These are phyloP conservation scores for Hystrix brachyura DNA, from an alignment of 2,113 vertebrate genomes.

Conservation along the genomic window DNA sequence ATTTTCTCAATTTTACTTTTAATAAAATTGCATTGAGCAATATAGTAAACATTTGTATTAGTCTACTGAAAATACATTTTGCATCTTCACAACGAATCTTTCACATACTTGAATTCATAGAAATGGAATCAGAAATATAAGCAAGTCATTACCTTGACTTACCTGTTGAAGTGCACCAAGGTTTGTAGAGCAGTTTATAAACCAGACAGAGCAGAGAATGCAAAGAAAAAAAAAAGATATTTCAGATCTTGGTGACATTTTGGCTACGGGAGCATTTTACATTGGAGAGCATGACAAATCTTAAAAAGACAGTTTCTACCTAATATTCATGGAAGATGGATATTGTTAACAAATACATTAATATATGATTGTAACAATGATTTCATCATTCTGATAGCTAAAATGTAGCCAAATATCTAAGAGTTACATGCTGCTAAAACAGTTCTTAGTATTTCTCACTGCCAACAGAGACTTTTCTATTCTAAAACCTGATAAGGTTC, in stretches of 20 bases:
- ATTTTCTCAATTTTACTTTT: slow-evolving; percentile 46
- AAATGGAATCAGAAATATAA: slow-evolving; percentile 11
- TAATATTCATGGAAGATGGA: neutral
- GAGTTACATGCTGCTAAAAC: neutral
- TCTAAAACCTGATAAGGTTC: neutral
- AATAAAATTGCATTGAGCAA: slow-evolving; percentile 43
- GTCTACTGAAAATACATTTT: slow-evolving; percentile 41
- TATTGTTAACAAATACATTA: slow-evolving; percentile 4
- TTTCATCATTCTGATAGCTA: slow-evolving; percentile 18
- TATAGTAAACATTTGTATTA: slow-evolving; percentile 17
- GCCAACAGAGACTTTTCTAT: neutral
- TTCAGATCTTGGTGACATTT: slow-evolving; percentile 46
- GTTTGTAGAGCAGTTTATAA: slow-evolving; percentile 2
- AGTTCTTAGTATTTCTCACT: neutral
- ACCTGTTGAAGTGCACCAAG: neutral
- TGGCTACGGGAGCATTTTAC: neutral
- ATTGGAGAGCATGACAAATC: slow-evolving; percentile 24
- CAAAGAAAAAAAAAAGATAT: neutral
- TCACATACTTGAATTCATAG: slow-evolving; percentile 28
- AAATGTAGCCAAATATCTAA: slow-evolving; percentile 19
- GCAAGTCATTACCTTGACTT: slow-evolving; percentile 28
- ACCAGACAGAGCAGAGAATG: neutral
- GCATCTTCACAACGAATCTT: slow-evolving; percentile 34
- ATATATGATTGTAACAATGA: slow-evolving; percentile 7
- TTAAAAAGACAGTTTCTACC: slow-evolving; percentile 22